A percentile compares a stretch with the other conserved stretches of the same genome.
phyloP scores from a whole-genome alignment of 2,888 invertebrate genomes.

The Lepetodrilus schrolli region DNA sequence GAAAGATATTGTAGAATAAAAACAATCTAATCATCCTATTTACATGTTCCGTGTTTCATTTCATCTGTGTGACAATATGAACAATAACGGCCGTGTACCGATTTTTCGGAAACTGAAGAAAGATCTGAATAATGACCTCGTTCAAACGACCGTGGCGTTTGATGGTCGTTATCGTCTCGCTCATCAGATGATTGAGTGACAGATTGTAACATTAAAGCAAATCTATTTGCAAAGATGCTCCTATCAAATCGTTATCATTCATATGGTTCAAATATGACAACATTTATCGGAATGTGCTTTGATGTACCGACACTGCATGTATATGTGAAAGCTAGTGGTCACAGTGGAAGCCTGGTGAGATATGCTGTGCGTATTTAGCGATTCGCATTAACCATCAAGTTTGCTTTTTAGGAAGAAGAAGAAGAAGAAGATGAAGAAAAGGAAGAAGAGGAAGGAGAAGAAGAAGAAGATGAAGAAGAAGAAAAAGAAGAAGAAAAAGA shows the following conservation, averaged over 20 bases:
- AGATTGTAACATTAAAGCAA: slow-evolving; percentile 14
- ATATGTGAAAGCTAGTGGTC: too few relatives aligned
- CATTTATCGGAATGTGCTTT: slow-evolving; percentile 1
- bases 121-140: too few relatives aligned
- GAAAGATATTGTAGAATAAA: too few relatives aligned
- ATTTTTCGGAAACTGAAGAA: too few relatives aligned
- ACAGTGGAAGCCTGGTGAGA: too few relatives aligned
- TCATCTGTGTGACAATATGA: too few relatives aligned
- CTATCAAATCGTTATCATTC: slow-evolving; percentile 20
- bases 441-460: neutral
- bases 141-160: neutral
- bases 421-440: neutral
- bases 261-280: slow-evolving; percentile 12
- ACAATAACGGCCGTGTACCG: too few relatives aligned
- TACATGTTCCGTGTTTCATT: too few relatives aligned
- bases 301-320: slow-evolving; percentile 19
- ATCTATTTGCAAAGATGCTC: neutral
- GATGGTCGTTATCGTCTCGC: neutral
- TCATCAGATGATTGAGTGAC: neutral
- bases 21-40: too few relatives aligned
- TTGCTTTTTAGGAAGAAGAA: too few relatives aligned
- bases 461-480: neutral
- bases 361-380: too few relatives aligned
- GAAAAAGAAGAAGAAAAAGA: neutral
- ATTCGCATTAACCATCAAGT: too few relatives aligned